Evolutionary conservation across 2,797 vertebrate species (phyloP), one percentile per base, ranked within the genome.

Genomic region (Gymnocypris eckloni): DNA sequence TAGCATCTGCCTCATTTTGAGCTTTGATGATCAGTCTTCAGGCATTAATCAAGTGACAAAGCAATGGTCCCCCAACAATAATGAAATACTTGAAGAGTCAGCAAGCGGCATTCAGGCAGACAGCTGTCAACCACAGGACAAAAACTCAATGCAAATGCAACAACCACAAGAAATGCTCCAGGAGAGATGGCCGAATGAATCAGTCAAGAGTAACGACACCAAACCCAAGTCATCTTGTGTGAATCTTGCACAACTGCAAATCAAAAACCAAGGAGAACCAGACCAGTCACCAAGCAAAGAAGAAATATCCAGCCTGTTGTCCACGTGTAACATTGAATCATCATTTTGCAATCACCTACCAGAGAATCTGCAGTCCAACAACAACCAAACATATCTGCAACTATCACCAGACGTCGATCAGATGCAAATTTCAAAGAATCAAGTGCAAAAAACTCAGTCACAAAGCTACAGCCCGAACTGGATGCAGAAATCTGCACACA

Each of bases 1-100:
- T 0, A 94, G 93, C 0, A 93, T 95, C 69, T 94, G 89, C 86
- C 90, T 95, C 84, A 95, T 95, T 87, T 88, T 95, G 78, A 95
- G 92, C 86, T 92, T 95, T 10, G 89, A 92, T 88, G 94, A 93
- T 77, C 85, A 88, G 61, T 76, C 84, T 41, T 90, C 92, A 72
- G 90, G 87, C 0, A 91, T 92, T 84, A 92, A 90, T 90, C 90
- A 92, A 83, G 67, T 12, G 0, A 81, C 39, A 45, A 87, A 84
- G 67, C 77, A 85, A 71, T 28, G 41, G 66, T 85, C 86, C 70
- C 79, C 83, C 25, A 82, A 50, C 56, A 84, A 52, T 28, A 54
- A 7, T n/a, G 71, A 85, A n/a, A 43, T 37, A 71, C 64, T 50
- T 2, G 52, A 61, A 43, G 41, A 64, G 43, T 50, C 41, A 69